phyloP scores from a whole-genome alignment of 2,113 vertebrate genomes.

The Bettongia penicillata region DNA sequence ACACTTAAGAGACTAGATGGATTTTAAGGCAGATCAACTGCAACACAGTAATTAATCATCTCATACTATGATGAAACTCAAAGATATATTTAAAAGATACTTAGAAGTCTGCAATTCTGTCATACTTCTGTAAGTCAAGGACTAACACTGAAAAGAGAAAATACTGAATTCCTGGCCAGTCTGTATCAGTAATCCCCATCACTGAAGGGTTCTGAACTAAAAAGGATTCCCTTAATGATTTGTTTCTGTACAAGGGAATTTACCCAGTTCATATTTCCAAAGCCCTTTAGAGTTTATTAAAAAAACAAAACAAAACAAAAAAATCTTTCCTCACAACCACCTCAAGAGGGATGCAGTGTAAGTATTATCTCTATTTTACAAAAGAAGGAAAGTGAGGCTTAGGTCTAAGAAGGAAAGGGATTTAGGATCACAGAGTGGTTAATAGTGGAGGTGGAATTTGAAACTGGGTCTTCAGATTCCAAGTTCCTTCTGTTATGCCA shows the following conservation, averaged over 20 bases:
- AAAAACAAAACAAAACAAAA: background rate
- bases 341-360: background rate
- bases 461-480: background rate
- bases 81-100: background rate
- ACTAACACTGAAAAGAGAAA: background rate
- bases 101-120: background rate
- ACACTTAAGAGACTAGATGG: background rate
- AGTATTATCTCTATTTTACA: background rate
- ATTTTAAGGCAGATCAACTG: background rate
- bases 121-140: background rate
- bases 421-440: background rate
- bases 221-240: background rate
- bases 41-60: background rate
- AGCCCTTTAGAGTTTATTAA: background rate
- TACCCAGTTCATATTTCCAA: background rate
- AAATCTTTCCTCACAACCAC: background rate
- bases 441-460: background rate
- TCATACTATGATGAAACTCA: background rate
- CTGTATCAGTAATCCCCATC: background rate
- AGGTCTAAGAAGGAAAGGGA: background rate
- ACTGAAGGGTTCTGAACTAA: background rate
- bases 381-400: background rate
- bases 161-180: background rate
- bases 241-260: background rate
- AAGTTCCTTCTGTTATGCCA: background rate